phyloP scores from a whole-genome alignment of 2,797 vertebrate genomes.

The Calcarius lapponicus region DNA sequence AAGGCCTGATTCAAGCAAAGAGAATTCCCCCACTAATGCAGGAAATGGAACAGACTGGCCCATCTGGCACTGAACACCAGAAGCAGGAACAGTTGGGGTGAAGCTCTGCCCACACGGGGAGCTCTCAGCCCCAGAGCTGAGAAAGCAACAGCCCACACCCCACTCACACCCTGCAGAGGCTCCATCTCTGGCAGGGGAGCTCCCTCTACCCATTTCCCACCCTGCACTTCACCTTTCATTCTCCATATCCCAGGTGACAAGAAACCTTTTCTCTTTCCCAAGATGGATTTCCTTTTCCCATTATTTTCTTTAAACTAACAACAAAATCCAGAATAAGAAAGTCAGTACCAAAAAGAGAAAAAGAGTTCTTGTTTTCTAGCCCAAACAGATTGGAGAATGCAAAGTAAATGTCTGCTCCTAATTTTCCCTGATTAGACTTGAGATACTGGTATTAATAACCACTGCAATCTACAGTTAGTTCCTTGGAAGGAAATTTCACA shows the following conservation, averaged over 20 bases:
- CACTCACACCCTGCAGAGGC: background rate
- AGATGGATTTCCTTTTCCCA: background rate
- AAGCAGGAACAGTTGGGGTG: fast-evolving
- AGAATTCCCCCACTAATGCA: background rate
- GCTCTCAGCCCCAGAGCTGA: background rate
- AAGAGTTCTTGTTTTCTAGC: background rate
- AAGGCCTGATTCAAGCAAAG: background rate
- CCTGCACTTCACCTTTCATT: background rate
- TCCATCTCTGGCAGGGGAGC: background rate
- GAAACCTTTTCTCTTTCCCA: background rate
- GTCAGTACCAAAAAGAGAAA: background rate
- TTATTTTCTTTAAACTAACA: background rate
- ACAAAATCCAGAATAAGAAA: background rate
- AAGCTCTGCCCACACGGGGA: background rate
- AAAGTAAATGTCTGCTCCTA: background rate
- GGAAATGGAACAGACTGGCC: background rate
- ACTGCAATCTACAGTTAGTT: background rate
- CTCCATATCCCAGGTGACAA: background rate
- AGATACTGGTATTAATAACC: conserved; percentile 10
- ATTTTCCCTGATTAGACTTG: background rate
- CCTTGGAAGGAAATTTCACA: background rate
- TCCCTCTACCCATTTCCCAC: background rate
- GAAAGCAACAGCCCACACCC: background rate
- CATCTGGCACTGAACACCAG: background rate
- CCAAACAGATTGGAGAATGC: background rate